These are phyloP conservation scores for Chaetura pelagica DNA, from an alignment of 2,113 vertebrate genomes.

Conservation along the genomic window DNA sequence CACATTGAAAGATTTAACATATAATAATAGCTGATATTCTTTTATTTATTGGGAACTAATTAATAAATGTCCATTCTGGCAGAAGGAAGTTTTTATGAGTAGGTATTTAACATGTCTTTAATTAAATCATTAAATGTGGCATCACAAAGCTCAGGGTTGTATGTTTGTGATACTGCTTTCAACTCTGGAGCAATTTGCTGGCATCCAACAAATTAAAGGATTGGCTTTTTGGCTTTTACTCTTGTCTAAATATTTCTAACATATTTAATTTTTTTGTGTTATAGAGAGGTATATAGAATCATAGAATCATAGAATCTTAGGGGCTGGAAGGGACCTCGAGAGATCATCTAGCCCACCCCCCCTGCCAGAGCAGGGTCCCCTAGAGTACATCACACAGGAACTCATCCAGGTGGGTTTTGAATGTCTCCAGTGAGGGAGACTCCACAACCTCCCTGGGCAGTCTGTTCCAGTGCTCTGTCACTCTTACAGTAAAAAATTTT, in stretches of 20 bases:
- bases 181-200: background rate
- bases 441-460: no score
- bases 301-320: no score
- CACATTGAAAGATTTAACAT: background rate
- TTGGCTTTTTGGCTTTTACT: background rate
- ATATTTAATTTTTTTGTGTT: background rate
- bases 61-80: background rate
- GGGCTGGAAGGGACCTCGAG: no score
- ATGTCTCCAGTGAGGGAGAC: no score
- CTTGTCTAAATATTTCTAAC: background rate
- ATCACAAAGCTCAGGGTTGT: background rate
- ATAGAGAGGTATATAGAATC: no score
- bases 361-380: no score
- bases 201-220: background rate
- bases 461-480: no score
- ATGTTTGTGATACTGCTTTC: background rate
- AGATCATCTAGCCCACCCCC: no score
- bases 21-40: background rate
- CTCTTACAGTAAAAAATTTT: no score
- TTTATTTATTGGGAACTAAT: background rate
- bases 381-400: no score
- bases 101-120: background rate
- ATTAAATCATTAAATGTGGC: background rate
- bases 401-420: no score
- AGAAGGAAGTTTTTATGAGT: background rate